Base-by-base conservation (phyloP, 2,113 vertebrate species). In the Oceanites oceanicus region DNA sequence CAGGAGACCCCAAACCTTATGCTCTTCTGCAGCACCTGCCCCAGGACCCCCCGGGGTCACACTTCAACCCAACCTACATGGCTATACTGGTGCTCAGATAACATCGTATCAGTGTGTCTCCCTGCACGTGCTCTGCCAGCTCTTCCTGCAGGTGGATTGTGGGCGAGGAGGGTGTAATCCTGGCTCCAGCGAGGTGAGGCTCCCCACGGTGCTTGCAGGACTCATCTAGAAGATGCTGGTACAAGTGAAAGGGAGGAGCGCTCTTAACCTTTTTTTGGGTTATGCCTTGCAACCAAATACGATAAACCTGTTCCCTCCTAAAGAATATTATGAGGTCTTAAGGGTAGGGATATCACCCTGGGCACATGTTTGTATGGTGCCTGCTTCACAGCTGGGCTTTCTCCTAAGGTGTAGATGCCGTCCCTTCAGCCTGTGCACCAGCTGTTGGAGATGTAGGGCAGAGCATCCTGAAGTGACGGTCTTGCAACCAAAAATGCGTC, bases 61-160 rank as follows among this genome's bases (percentile, higher is more conserved):
- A 7, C 32, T 50, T 32, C 47, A 56, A 2, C 45, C 55, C 1
- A 0, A 22, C 7, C 27, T 10, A 0, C 1, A 3, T 47, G 66
- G 12, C 50, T 55, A 10, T 59, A 13, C 30, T 3, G 0, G 6
- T 29, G 9, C 44, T 77, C 38, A 5, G 15, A 7, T 23, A 8
- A 29, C 30, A 5, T 13, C 6, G 1, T 25, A 3, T 34, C 70
- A 7, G 25, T 2, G 2, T 18, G 23, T 59, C 49, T 44, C 61
- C 38, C 36, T 56, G 68, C 29, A 21, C 4, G 5, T 6, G 2
- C n/a, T 34, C 71, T 88, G 56, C 8, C 74, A 62, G 40, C 66
- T 65, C 14, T 42, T 50, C 23, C 59, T 65, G 70, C 1, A 4
- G 29, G 21, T 2, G 1, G 20, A 5, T 3, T 61, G 61, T 25